Percentiles rank a stretch among this genome's conserved stretches.
phyloP scores from a whole-genome alignment of 2,888 invertebrate species.

The Pollenia griseotomentosa region DNA sequence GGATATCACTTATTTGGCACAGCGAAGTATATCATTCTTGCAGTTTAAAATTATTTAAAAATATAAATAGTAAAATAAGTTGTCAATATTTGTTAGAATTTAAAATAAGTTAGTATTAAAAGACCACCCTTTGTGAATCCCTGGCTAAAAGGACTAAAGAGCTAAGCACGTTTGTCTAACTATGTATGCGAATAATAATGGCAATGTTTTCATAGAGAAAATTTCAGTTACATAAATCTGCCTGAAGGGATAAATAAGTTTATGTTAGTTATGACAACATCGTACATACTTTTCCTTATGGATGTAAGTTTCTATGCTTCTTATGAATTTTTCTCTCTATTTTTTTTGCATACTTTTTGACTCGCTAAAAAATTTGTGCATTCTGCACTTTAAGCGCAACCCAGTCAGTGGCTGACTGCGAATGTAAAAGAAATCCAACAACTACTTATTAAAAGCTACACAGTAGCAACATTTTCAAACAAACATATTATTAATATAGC shows the following conservation, averaged over 20 bases:
- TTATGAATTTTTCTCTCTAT: not conserved
- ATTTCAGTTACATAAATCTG: constrained; percentile 78
- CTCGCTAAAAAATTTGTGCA: constrained; percentile 46
- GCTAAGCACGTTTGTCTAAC: not conserved
- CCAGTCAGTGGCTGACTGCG: not conserved
- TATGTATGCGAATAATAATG: constrained; percentile 7
- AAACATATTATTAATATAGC: constrained; percentile 18
- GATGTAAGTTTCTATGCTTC: constrained; percentile 12
- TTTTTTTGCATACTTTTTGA: constrained; percentile 12
- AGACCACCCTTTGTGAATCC: no score
- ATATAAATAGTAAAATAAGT: no score
- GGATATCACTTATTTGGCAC: no score
- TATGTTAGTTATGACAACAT: constrained; percentile 80
- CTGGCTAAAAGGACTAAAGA: not conserved
- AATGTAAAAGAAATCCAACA: constrained; percentile 1
- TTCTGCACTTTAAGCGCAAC: constrained; percentile 22
- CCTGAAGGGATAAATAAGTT: constrained; percentile 80
- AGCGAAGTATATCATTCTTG: no score
- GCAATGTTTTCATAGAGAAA: constrained; percentile 62
- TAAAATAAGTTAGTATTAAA: no score
- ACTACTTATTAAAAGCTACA: constrained; percentile 26
- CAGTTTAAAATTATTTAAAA: no score
- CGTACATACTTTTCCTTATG: constrained; percentile 1
- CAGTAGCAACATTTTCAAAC: constrained; percentile 16
- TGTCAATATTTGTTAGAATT: no score